Evolutionary conservation across 2,888 invertebrate genomes (phyloP), one percentile per base, ranked within the genome.

Genomic region (Dryocosmus kuriphilus): DNA sequence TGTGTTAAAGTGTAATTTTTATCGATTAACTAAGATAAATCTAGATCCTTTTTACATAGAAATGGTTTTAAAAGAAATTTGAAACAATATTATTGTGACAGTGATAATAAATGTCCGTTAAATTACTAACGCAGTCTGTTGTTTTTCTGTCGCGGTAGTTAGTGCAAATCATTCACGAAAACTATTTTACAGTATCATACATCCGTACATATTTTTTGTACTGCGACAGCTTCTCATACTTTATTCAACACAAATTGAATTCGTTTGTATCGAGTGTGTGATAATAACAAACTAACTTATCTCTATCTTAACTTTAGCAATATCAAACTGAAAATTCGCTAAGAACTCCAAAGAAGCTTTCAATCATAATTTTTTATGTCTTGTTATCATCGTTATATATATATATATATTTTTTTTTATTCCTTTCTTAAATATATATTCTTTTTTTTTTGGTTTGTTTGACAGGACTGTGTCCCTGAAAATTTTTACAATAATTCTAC

Each of bases 151-250:
- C 71, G 51, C 71, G 51, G 19, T 46, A 27, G 30, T 71, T 51
- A 11, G 51, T 32, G 51, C 16, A 65, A 65, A 65, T 46, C 67
- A 67, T 67, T 67, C 41, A 46, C 71, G 51, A 51, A 51, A 71
- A 30, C 84, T 81, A 84, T 84, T 83, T 85, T 83, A 84, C 81
- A 83, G 84, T 86, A 85, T 82, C 85, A 86, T 86, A 84, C 85
- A 83, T 83, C 82, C 82, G 84, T 83, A 83, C 85, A 85, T 85
- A 84, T 82, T 84, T 84, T 86, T 84, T 85, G 81, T 83, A 83
- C 82, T 79, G 80, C 82, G 82, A 86, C 77, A 83, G 74, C 77
- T 81, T 81, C 73, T 81, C 51, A 74, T 80, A 80, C 74, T 79
- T 83, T 41, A 27, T 63, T 57, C 75, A 78, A 75, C 76, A 80